Conservation (phyloP, 2,888 invertebrate species). For the Sinohyriopsis cumingii region DNA sequence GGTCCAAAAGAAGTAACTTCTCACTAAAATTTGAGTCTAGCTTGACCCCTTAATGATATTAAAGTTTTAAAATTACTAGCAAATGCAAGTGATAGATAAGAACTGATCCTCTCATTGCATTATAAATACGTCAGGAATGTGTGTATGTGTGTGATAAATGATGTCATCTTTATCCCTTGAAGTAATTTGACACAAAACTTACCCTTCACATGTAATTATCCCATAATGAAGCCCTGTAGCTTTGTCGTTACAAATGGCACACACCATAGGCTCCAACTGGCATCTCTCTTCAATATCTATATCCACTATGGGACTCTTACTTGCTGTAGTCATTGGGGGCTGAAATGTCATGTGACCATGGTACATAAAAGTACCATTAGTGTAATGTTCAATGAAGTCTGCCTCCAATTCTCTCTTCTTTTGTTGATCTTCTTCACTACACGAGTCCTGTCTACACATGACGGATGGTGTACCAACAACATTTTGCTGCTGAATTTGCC, state of each 20-base stretch:
- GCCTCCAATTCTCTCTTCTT: slow-evolving; percentile 32
- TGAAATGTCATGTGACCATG: slow-evolving; percentile 34
- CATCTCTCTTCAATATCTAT: slow-evolving; percentile 77
- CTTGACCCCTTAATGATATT: too few relatives aligned
- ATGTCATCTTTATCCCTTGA: too few relatives aligned
- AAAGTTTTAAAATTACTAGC: too few relatives aligned
- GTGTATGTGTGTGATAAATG: too few relatives aligned
- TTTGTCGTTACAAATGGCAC: slow-evolving; percentile 92
- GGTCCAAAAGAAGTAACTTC: too few relatives aligned
- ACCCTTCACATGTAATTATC: slow-evolving; percentile 99
- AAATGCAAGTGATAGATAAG: too few relatives aligned
- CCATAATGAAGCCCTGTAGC: slow-evolving; percentile 98
- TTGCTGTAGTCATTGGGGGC: slow-evolving; percentile 17
- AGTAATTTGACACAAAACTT: slow-evolving; percentile 58
- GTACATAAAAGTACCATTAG: slow-evolving; percentile 56
- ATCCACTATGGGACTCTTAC: slow-evolving; percentile 6
- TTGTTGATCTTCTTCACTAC: slow-evolving; percentile 4
- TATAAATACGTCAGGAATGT: too few relatives aligned
- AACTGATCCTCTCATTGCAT: too few relatives aligned
- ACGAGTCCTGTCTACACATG: background rate
- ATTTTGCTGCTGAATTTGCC: background rate
- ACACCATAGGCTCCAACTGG: slow-evolving; percentile 74
- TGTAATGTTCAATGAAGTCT: slow-evolving; percentile 61
- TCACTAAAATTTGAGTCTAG: too few relatives aligned
- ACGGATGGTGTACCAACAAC: too few relatives aligned